Percentiles rank a stretch among this genome's conserved stretches.
Evolutionary conservation across 2,888 invertebrate species (phyloP).

Genomic region (Coelopa pilipes): DNA sequence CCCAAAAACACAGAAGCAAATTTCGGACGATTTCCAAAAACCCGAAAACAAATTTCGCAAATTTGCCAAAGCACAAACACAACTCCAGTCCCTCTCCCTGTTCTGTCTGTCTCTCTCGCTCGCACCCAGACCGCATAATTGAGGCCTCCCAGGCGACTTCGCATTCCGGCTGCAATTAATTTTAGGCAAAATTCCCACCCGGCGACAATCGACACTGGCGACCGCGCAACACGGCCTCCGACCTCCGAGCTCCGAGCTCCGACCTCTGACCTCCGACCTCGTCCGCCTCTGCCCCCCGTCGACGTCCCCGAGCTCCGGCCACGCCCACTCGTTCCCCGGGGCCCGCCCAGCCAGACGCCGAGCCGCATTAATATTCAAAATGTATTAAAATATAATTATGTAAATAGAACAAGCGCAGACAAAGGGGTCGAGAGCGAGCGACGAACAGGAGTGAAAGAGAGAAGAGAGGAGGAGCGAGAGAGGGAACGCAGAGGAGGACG

Average conservation of each 20-base stretch:
- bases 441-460: background rate
- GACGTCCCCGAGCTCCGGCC: background rate
- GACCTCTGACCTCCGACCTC: background rate
- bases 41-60: no score
- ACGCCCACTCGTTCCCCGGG: slow-evolving; percentile 2
- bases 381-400: slow-evolving; percentile 36
- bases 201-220: no score
- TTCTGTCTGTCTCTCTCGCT: no score
- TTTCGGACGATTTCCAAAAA: no score
- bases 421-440: background rate
- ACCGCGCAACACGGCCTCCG: background rate
- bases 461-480: background rate
- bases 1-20: no score
- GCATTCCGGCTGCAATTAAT: no score
- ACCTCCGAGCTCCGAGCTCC: background rate
- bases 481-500: slow-evolving; percentile 1
- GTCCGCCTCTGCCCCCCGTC: no score
- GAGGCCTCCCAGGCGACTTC: no score
- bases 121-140: no score
- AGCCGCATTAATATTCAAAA: slow-evolving; percentile 36
- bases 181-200: no score
- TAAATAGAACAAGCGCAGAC: slow-evolving; percentile 30
- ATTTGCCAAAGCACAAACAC: no score
- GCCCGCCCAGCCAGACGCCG: background rate
- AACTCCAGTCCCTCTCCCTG: no score